phyloP scores from a whole-genome alignment of 1,140 invertebrate species.

The Lordiphosa mommai region DNA sequence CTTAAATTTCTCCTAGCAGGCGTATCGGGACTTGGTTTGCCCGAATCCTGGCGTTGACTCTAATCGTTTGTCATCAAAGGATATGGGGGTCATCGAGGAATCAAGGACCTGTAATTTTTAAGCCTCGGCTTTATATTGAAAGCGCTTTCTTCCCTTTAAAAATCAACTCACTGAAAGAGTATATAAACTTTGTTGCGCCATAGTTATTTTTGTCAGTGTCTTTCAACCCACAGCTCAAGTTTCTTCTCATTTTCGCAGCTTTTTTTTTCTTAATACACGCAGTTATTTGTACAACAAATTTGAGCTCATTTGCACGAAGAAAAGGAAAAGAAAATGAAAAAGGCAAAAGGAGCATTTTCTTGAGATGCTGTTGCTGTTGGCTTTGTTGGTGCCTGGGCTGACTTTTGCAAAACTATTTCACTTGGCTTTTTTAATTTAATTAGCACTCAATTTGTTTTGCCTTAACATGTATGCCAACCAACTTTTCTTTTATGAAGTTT shows the following conservation, averaged over 20 bases:
- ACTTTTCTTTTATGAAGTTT: constrained; percentile 33
- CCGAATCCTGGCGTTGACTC: no score
- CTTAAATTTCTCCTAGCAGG: no score
- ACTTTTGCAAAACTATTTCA: constrained; percentile 65
- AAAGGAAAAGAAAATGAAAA: constrained; percentile 18
- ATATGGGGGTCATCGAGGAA: no score
- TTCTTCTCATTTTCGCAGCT: constrained; percentile 10
- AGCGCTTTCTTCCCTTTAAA: no score
- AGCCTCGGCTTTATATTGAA: no score
- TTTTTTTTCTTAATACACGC: constrained; percentile 10
- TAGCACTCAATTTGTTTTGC: constrained; percentile 47
- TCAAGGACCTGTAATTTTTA: no score
- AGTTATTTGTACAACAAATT: constrained; percentile 66
- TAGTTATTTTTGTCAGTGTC: no score
- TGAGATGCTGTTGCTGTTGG: neutral
- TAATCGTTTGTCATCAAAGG: no score
- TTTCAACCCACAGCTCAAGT: neutral
- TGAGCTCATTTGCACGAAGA: constrained; percentile 67
- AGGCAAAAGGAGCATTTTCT: constrained; percentile 14
- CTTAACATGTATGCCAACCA: constrained; percentile 28
- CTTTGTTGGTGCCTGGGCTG: constrained; percentile 5
- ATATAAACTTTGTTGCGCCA: no score
- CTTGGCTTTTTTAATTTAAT: constrained; percentile 64
- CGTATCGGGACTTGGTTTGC: no score
- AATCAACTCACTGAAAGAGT: no score